Evolutionary conservation across 2,888 invertebrate genomes (phyloP).

Genomic region (Apamea sordens): DNA sequence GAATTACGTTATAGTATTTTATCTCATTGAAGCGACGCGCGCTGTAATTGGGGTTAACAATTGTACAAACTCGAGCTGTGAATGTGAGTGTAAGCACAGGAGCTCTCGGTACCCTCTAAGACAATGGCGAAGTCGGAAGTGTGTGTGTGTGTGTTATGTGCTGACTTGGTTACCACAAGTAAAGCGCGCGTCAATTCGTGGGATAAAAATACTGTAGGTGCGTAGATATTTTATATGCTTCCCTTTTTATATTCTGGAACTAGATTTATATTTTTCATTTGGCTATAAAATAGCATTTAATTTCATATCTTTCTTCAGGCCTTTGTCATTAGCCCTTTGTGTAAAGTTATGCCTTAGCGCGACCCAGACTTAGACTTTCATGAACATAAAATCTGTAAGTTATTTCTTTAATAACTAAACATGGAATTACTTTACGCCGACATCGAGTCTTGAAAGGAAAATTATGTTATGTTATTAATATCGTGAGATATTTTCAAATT

Average conservation of each 20-base stretch:
- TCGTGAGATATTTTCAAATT: not conserved
- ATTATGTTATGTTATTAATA: slow-evolving; percentile 14
- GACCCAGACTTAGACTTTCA: not conserved
- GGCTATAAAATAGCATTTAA: not conserved
- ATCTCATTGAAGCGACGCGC: no score
- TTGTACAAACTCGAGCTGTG: no score
- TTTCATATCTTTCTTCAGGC: not conserved
- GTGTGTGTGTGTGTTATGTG: no score
- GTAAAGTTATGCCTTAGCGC: not conserved
- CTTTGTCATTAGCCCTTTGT: not conserved
- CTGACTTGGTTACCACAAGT: no score
- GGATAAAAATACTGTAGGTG: no score
- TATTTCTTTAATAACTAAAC: slow-evolving; percentile 24
- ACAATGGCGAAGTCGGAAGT: no score
- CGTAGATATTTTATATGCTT: not conserved
- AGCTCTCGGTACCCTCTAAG: no score
- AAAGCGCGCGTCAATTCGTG: no score
- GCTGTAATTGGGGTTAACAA: no score
- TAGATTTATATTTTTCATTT: slow-evolving; percentile 13
- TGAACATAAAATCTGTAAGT: slow-evolving; percentile 15
- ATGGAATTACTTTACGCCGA: slow-evolving; percentile 8
- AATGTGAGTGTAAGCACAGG: no score
- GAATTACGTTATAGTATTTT: no score
- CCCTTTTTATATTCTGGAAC: not conserved
- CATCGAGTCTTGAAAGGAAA: not conserved